Evolutionary conservation across 2,888 invertebrate genomes (phyloP), one percentile per base, ranked within the genome.

Genomic region (Oligia strigilis): DNA sequence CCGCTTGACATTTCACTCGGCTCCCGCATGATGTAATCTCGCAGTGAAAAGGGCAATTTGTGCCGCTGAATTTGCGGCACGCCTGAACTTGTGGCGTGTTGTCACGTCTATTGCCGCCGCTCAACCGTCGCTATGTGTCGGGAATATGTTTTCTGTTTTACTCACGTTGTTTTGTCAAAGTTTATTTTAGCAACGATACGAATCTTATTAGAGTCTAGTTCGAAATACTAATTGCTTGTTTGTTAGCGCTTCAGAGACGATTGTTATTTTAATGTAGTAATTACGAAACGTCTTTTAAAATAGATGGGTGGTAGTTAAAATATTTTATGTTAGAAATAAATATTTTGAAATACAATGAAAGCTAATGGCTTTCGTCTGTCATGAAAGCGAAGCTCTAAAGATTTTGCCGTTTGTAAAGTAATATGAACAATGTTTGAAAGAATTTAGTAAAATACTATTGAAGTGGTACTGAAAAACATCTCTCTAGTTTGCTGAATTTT

Each of bases 21-120:
- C 95, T 97, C 97, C 97, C 97, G 96, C 97, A 97, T 96, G 97
- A 97, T 97, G 97, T 97, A 97, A 97, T 97, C 97, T 97, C 97
- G 94, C 96, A 95, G 97, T 96, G 97, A 97, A 97, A 97, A 96
- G 97, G 97, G 96, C 97, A 97, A 97, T 97, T 97, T 97, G 97
- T 96, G 96, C 95, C 95, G 96, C 94, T 96, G 96, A 97, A 97
- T 96, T 96, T 97, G 97, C 95, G 96, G 97, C 94, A 94, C 94
- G 96, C 94, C 95, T 94, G 95, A 94, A 95, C 95, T 96, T 94
- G 96, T 91, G 93, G 94, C 95, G 93, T 93, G 94, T 94, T 95
- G 96, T 96, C 96, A 95, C 95, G 95, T 96, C 95, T 95, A 95
- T 96, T 90, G 88, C 88, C 82, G 80, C 83, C 84, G 87, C 82